These are phyloP conservation scores for Psittacula echo DNA, from an alignment of 2,797 vertebrate genomes.

Conservation along the genomic window DNA sequence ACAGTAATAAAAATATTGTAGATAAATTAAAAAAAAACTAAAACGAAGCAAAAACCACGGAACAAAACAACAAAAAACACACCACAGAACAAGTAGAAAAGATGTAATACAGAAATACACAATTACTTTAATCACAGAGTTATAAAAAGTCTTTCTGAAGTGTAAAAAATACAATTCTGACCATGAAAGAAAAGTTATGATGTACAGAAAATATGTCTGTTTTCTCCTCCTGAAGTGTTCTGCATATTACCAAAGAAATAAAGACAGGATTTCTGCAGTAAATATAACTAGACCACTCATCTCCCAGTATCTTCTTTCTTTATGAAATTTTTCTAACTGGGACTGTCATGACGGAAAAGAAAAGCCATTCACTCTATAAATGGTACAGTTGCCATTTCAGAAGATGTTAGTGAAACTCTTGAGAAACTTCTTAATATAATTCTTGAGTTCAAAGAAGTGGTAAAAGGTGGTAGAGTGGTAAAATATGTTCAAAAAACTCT, in stretches of 20 bases:
- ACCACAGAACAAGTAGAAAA: neutral
- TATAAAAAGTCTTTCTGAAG: neutral
- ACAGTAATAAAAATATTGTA: neutral
- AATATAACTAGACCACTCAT: neutral
- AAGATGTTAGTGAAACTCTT: neutral
- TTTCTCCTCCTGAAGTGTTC: neutral
- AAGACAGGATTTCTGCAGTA: neutral
- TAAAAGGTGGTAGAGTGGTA: neutral
- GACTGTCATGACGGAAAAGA: neutral
- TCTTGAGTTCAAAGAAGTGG: neutral
- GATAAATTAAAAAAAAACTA: neutral
- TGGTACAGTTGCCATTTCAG: neutral
- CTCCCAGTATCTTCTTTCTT: neutral
- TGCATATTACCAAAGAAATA: neutral
- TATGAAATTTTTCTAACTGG: neutral
- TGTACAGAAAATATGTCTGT: neutral
- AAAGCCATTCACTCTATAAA: neutral
- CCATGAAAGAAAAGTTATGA: neutral
- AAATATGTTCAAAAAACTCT: slow-evolving; percentile 46
- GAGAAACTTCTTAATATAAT: neutral
- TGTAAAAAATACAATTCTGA: neutral
- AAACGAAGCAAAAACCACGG: neutral
- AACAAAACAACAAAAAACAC: neutral
- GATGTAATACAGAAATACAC: rapidly evolving
- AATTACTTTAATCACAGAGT: neutral